Percentiles rank a stretch among this genome's conserved stretches.
Conservation (phyloP, 2,113 vertebrate genomes). For the Pluvianellus socialis region DNA sequence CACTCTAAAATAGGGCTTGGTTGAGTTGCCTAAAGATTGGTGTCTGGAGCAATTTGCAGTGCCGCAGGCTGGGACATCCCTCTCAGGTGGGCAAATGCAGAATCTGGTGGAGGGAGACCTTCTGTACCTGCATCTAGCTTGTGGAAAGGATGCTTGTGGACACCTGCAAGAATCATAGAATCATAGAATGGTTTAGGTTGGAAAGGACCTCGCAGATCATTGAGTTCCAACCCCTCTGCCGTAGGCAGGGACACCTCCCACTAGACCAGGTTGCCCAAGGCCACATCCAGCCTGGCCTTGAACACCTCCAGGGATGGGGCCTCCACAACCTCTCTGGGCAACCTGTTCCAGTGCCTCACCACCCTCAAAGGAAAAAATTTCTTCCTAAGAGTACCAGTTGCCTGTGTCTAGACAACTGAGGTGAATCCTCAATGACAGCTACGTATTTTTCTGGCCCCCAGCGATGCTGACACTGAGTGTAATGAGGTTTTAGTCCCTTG, state of each 20-base stretch:
- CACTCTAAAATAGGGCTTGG: neutral
- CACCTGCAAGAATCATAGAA: neutral
- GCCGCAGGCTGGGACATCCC: rapidly evolving
- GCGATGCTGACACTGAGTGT: neutral
- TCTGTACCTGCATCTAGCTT: neutral
- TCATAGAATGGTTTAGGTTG: no score
- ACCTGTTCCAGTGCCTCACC: no score
- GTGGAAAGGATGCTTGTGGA: neutral
- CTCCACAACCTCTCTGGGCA: no score
- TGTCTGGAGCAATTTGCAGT: neutral
- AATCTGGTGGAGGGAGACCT: neutral
- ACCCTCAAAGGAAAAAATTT: no score
- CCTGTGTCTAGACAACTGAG: neutral
- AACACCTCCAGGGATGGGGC: no score
- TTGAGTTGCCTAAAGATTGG: neutral
- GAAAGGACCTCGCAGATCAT: no score
- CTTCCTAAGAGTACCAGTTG: no score
- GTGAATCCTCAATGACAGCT: neutral
- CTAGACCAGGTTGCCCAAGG: no score
- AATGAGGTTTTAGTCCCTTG: neutral
- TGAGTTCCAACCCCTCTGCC: no score
- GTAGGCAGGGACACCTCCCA: no score
- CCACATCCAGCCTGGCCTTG: no score
- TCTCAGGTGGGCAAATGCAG: neutral
- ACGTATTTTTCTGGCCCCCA: neutral